phyloP scores from a whole-genome alignment of 2,797 vertebrate species.

The Cichlasoma orientale region DNA sequence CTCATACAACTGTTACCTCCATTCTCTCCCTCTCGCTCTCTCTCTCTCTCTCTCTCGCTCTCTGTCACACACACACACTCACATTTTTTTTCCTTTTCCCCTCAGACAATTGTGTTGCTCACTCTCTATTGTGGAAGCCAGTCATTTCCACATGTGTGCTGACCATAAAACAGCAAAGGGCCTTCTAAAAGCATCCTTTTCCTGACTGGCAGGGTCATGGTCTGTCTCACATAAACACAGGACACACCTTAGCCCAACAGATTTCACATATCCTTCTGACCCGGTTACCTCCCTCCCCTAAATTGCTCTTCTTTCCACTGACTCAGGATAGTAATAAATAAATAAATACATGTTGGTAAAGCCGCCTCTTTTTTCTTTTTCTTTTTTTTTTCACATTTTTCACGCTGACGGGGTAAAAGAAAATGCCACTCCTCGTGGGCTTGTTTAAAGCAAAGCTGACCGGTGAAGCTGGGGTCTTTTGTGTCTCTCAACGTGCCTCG shows the following conservation, averaged over 20 bases:
- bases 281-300: conserved; percentile 12
- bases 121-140: conserved; percentile 72
- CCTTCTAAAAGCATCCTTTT: conserved; percentile 78
- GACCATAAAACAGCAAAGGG: conserved; percentile 62
- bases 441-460: conserved; percentile 8
- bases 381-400: neutral
- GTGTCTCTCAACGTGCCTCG: conserved; percentile 71
- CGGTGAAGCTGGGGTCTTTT: conserved; percentile 61
- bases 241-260: conserved; percentile 73
- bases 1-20: neutral
- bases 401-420: neutral
- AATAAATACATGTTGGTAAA: neutral
- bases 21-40: conserved; percentile 16
- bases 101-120: conserved; percentile 70
- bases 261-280: conserved; percentile 63
- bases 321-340: conserved; percentile 13
- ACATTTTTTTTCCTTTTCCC: conserved; percentile 70
- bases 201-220: conserved; percentile 72
- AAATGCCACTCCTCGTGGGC: neutral
- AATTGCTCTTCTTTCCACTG: conserved; percentile 36
- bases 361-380: neutral
- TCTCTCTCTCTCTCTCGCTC: neutral
- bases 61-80: neutral
- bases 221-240: conserved; percentile 72
- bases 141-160: conserved; percentile 73